phyloP scores from a whole-genome alignment of 1,140 invertebrate species.

The Zaprionus africanus region DNA sequence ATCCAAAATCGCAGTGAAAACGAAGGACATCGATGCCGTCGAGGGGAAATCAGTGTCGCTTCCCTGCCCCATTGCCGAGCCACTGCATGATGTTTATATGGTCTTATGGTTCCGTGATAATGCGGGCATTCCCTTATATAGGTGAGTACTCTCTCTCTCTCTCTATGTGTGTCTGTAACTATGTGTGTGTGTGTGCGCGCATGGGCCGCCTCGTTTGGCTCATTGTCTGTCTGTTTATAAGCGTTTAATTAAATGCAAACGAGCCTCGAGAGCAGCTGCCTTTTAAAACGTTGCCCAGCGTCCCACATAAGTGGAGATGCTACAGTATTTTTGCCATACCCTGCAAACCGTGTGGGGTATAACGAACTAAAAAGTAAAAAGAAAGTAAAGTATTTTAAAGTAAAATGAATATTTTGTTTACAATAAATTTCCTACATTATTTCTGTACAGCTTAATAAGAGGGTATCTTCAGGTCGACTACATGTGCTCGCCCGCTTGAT shows the following conservation, averaged over 20 bases:
- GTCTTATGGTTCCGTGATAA: conserved; percentile 95
- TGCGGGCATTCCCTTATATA: conserved; percentile 93
- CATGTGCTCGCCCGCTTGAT: neutral
- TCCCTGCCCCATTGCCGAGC: conserved; percentile 93
- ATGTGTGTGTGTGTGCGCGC: conserved; percentile 4
- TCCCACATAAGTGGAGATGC: conserved; percentile 48
- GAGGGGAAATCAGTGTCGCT: conserved; percentile 93
- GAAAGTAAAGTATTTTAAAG: neutral
- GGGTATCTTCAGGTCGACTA: conserved; percentile 13
- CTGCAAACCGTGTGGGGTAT: neutral
- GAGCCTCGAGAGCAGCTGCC: conserved; percentile 64
- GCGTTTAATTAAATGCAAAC: conserved; percentile 82
- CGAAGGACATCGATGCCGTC: conserved; percentile 91
- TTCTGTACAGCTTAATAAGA: neutral
- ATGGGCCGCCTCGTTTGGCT: conserved; percentile 17
- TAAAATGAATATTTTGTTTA: neutral
- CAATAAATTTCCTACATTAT: neutral
- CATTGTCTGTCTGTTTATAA: conserved; percentile 60
- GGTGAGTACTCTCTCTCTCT: conserved; percentile 86
- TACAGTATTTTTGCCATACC: conserved; percentile 28
- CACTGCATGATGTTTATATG: conserved; percentile 93
- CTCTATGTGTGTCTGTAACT: neutral
- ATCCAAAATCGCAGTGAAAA: conserved; percentile 79
- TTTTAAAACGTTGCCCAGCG: conserved; percentile 63
- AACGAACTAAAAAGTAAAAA: neutral